These are phyloP conservation scores for Bettongia penicillata DNA, from an alignment of 2,113 vertebrate species.

Conservation along the genomic window DNA sequence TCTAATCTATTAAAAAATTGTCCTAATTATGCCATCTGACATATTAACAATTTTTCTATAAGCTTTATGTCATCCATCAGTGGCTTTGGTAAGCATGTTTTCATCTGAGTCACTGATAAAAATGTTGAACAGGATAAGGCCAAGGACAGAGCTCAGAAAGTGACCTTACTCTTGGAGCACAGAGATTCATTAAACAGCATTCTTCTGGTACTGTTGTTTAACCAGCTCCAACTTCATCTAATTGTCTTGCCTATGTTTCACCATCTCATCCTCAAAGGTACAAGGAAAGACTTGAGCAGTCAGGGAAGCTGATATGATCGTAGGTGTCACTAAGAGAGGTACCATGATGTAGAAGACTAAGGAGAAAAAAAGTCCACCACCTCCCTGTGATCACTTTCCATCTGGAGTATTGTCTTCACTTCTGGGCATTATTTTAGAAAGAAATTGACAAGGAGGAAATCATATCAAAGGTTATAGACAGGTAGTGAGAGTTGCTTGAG, in stretches of 20 bases:
- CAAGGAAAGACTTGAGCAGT: background rate
- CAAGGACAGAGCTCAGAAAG: background rate
- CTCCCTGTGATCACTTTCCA: background rate
- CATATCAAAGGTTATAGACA: background rate
- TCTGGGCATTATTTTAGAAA: background rate
- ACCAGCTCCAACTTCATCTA: background rate
- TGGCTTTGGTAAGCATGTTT: background rate
- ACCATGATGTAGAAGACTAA: background rate
- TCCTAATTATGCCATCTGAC: background rate
- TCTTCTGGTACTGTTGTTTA: background rate
- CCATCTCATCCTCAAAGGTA: background rate
- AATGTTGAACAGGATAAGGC: background rate
- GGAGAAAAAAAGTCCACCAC: background rate
- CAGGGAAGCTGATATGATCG: background rate
- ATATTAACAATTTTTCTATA: background rate
- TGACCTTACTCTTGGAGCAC: background rate
- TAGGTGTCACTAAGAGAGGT: background rate
- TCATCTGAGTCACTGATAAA: background rate
- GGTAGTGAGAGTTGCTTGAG: background rate
- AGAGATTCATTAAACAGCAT: background rate
- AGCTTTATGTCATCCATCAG: background rate
- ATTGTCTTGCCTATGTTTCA: background rate
- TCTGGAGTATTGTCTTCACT: background rate
- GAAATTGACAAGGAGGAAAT: background rate
- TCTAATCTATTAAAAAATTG: background rate